Conservation (phyloP, 2,888 invertebrate species). For the Caenorhabditis zanzibari region DNA sequence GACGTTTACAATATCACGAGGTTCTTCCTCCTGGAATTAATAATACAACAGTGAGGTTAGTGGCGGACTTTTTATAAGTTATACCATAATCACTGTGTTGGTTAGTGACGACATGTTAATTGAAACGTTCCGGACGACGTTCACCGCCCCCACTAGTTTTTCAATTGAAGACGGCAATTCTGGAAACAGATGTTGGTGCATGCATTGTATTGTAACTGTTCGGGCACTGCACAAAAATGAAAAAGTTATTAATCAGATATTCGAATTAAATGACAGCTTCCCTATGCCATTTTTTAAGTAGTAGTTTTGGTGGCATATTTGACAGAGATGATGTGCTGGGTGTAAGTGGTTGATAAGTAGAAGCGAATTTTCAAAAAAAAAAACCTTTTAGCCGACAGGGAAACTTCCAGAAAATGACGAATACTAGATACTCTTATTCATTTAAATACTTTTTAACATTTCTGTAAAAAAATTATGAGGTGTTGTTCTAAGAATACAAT, state of each 20-base stretch:
- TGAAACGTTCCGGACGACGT: constrained; percentile 51
- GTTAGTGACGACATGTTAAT: constrained; percentile 61
- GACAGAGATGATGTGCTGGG: too few species aligned
- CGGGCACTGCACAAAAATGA: not conserved
- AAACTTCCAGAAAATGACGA: too few species aligned
- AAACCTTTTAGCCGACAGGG: too few species aligned
- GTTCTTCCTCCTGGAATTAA: constrained; percentile 30
- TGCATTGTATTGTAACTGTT: not conserved
- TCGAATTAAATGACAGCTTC: too few species aligned
- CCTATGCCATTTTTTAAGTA: too few species aligned
- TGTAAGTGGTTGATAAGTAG: too few species aligned
- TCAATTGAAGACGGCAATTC: constrained; percentile 42
- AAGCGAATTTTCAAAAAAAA: too few species aligned
- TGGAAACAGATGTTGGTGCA: not conserved
- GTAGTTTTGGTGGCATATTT: too few species aligned
- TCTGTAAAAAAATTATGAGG: not conserved
- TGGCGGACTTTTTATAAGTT: not conserved
- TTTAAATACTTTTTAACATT: constrained; percentile 13
- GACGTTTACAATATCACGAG: not conserved
- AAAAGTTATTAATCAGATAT: too few species aligned
- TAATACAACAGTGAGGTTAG: not conserved
- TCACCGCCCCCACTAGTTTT: constrained; percentile 40
- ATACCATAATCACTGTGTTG: constrained; percentile 40
- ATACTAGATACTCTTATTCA: too few species aligned
- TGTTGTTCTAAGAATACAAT: not conserved